A percentile compares a stretch with the other conserved stretches of the same genome.
phyloP scores from a whole-genome alignment of 1,140 invertebrate species.

The Campodea augens region DNA sequence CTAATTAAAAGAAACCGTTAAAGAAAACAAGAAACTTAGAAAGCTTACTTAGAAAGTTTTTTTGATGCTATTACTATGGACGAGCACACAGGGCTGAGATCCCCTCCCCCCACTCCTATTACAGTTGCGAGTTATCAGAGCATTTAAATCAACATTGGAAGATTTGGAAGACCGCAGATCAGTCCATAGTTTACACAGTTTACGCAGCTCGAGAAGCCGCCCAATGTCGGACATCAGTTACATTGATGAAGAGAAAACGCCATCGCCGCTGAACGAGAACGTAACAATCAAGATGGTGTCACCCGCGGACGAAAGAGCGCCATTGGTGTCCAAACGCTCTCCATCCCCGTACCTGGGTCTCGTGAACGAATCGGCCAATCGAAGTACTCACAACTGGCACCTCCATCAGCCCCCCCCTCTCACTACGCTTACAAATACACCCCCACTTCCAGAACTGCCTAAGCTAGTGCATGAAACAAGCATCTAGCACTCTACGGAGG shows the following conservation, averaged over 20 bases:
- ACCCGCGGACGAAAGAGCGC: constrained; percentile 20
- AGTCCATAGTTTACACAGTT: constrained; percentile 90
- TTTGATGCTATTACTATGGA: no score
- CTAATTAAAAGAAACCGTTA: no score
- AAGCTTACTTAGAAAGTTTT: no score
- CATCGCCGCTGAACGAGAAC: constrained; percentile 31
- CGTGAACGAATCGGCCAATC: constrained; percentile 4
- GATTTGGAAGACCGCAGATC: constrained; percentile 97
- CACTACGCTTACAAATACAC: constrained; percentile 6
- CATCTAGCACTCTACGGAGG: constrained; percentile 38
- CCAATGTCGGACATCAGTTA: constrained; percentile 75
- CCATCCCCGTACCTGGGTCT: constrained; percentile 15
- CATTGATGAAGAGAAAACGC: constrained; percentile 66
- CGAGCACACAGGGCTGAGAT: no score
- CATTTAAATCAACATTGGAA: constrained; percentile 98
- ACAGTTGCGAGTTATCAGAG: constrained; percentile 99
- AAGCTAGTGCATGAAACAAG: constrained; percentile 50
- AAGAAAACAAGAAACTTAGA: no score
- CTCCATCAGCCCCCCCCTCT: constrained; percentile 13
- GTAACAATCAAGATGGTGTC: constrained; percentile 21
- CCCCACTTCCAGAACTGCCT: constrained; percentile 31
- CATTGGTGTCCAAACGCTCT: constrained; percentile 22
- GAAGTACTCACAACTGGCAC: constrained; percentile 11
- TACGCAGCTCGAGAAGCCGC: constrained; percentile 65
- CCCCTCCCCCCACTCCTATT: constrained; percentile 44